These are phyloP conservation scores for Falco punctatus DNA, from an alignment of 2,113 vertebrate genomes.

Conservation along the genomic window DNA sequence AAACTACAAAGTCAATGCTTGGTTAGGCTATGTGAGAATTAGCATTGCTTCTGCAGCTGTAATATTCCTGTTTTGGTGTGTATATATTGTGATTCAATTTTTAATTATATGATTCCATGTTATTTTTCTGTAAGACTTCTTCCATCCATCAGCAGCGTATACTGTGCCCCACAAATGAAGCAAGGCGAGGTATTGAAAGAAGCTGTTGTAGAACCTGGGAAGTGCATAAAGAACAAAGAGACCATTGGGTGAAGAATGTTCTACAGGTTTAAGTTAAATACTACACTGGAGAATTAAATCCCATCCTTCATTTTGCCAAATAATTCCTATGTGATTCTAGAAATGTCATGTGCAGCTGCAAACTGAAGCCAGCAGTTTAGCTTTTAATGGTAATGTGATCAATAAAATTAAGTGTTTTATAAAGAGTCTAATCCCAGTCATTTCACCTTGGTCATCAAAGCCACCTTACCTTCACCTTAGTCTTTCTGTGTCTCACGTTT, in stretches of 20 bases:
- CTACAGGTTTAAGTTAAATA: background rate
- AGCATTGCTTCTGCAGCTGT: background rate
- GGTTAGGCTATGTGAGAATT: background rate
- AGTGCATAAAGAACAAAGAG: background rate
- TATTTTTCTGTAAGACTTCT: background rate
- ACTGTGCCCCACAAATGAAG: background rate
- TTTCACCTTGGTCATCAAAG: background rate
- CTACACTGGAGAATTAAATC: background rate
- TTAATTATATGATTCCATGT: background rate
- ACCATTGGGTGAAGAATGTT: background rate
- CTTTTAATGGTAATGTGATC: slow-evolving; percentile 2
- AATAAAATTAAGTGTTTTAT: slow-evolving; percentile 26
- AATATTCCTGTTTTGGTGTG: background rate
- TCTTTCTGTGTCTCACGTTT: background rate
- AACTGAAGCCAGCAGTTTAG: slow-evolving; percentile 11
- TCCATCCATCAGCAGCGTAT: background rate
- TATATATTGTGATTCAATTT: background rate
- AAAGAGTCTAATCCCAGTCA: background rate
- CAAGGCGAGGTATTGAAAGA: background rate
- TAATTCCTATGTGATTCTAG: background rate
- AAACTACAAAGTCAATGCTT: background rate
- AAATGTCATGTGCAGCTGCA: background rate
- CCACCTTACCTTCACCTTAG: background rate
- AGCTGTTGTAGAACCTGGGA: background rate
- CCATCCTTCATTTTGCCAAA: background rate